Conservation (phyloP, 2,113 vertebrate genomes). For the Centrocercus urophasianus region DNA sequence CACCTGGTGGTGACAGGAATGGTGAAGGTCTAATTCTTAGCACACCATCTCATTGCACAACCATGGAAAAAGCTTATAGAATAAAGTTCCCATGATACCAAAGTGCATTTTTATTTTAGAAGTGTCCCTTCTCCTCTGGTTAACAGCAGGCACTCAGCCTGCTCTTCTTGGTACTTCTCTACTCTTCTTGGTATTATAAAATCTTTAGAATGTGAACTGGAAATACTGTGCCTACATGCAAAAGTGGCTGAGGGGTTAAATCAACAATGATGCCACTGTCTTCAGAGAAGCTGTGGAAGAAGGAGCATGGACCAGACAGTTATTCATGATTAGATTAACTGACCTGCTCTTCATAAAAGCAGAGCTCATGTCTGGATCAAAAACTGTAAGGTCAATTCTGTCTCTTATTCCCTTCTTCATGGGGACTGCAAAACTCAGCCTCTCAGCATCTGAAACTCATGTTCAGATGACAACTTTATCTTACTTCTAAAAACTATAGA, state of each 20-base stretch:
- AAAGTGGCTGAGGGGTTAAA: background rate
- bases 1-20: background rate
- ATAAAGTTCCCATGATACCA: fast-evolving
- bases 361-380: background rate
- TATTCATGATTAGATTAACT: background rate
- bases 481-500: background rate
- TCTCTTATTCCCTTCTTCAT: background rate
- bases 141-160: background rate
- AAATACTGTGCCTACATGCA: background rate
- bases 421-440: background rate
- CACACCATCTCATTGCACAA: background rate
- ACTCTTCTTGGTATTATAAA: background rate
- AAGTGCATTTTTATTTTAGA: background rate
- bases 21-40: background rate
- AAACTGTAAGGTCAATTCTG: background rate
- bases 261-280: fast-evolving
- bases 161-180: background rate
- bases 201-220: background rate
- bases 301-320: background rate
- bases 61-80: fast-evolving
- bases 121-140: background rate
- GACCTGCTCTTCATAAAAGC: background rate
- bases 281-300: background rate
- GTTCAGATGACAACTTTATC: background rate
- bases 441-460: fast-evolving